phyloP scores from a whole-genome alignment of 2,797 vertebrate species.

The Crocodylus rhombifer region DNA sequence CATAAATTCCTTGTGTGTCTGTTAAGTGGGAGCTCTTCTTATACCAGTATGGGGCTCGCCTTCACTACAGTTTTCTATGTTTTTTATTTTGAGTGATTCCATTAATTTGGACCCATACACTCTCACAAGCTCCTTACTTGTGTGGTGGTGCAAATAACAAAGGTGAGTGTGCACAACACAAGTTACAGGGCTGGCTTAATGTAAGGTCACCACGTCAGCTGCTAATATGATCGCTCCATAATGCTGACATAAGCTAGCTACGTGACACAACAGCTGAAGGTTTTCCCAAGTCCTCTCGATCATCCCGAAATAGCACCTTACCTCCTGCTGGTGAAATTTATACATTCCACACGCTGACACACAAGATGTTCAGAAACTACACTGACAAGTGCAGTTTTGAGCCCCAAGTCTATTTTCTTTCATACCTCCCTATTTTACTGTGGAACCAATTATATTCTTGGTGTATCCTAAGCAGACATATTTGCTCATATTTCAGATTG shows the following conservation, averaged over 20 bases:
- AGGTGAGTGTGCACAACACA: neutral
- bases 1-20: neutral
- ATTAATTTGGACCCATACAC: neutral
- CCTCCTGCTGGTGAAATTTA: neutral
- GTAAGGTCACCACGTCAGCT: neutral
- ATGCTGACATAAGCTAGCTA: neutral
- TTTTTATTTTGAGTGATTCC: neutral
- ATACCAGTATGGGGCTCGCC: neutral
- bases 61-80: neutral
- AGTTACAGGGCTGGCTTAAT: too few relatives aligned
- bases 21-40: neutral
- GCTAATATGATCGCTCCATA: neutral
- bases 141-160: neutral
- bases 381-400: neutral
- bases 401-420: neutral
- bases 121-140: neutral
- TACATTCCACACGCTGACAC: neutral
- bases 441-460: neutral
- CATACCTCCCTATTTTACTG: neutral
- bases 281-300: too few relatives aligned
- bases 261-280: neutral
- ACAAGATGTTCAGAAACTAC: neutral
- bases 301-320: neutral
- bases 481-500: neutral
- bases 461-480: neutral